Evolutionary conservation across 2,888 invertebrate genomes (phyloP).

Genomic region (Halictus ligatus): DNA sequence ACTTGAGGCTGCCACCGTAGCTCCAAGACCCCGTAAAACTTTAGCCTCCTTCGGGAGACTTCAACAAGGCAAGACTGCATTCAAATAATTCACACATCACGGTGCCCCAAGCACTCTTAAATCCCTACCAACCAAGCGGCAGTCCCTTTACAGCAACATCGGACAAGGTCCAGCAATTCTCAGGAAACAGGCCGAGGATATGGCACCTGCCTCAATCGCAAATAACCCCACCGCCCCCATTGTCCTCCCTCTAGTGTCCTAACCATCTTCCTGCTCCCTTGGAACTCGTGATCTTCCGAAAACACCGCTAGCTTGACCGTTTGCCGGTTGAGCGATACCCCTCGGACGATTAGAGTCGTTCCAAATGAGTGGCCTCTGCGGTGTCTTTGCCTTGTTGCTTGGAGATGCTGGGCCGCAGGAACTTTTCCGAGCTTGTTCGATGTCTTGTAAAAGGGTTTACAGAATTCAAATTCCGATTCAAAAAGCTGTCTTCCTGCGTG

Average conservation of each 20-base stretch:
- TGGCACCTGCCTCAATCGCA: conserved; percentile 82
- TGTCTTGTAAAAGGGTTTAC: not conserved
- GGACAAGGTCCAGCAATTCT: conserved; percentile 40
- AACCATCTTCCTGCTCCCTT: conserved; percentile 52
- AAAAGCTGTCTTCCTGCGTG: too few relatives aligned
- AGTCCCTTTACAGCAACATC: conserved; percentile 67
- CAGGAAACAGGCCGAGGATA: conserved; percentile 69
- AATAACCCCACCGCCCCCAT: too few relatives aligned
- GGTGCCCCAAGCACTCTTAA: conserved; percentile 73
- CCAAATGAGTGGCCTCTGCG: conserved; percentile 32
- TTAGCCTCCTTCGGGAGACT: not conserved
- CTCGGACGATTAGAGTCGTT: conserved; percentile 69
- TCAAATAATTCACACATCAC: conserved; percentile 49
- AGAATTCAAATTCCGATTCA: not conserved
- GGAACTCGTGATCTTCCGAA: conserved; percentile 61
- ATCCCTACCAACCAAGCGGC: conserved; percentile 58
- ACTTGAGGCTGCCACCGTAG: not conserved
- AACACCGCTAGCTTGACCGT: conserved; percentile 61
- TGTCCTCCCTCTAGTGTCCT: conserved; percentile 19
- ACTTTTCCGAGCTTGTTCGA: not conserved
- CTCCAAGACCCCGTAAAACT: not conserved
- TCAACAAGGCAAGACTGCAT: not conserved
- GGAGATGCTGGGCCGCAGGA: not conserved
- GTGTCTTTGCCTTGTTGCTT: conserved; percentile 30
- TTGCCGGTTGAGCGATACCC: conserved; percentile 71